Base-by-base conservation (phyloP, 2,113 vertebrate genomes). In the Campylomormyrus tamandua region DNA sequence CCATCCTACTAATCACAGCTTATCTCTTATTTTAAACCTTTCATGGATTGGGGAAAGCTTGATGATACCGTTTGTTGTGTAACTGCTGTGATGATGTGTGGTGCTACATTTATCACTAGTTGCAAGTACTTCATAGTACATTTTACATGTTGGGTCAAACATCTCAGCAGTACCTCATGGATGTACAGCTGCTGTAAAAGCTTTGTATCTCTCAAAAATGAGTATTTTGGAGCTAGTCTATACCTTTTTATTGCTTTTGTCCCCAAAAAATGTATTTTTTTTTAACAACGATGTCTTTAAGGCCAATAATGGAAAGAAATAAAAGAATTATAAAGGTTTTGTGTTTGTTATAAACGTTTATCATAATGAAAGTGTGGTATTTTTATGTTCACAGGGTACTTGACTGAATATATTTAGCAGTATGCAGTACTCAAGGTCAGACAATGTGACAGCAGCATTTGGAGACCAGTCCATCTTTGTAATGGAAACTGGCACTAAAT, bases 401-500 rank as follows among this genome's bases (percentile, higher is more conserved):
- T 31, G 2, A 74, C 10, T 15, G 35, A 42, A 80, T 80, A 80
- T 80, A 39, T 80, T 80, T 80, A 80, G 74, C 74, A 80, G 35
- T 35, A 80, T 19, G 17, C 7, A 62, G 21, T 35, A 77, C n/a
- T 53, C 84, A 52, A 49, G 83, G 89, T 87, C 46, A 66, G 45
- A 86, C 83, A 62, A 90, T 48, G 46, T 49, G 21, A 77, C 50
- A 48, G 31, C 31, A 45, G 1, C 27, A 49, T n/a, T 19, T 87
- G 87, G 58, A 50, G 58, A 42, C 35, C 53, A 83, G 35, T 88
- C 87, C 70, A 62, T 88, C 70, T 88, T 83, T 87, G 85, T 90
- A 87, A 90, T 87, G 84, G n/a, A 74, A 66, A 21, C 50, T 89
- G 83, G 39, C 83, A 86, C 31, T 53, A 70, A 89, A 90, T 58